Conservation (phyloP, 2,113 vertebrate species). For the Pseudorhombus dupliciocellatus region DNA sequence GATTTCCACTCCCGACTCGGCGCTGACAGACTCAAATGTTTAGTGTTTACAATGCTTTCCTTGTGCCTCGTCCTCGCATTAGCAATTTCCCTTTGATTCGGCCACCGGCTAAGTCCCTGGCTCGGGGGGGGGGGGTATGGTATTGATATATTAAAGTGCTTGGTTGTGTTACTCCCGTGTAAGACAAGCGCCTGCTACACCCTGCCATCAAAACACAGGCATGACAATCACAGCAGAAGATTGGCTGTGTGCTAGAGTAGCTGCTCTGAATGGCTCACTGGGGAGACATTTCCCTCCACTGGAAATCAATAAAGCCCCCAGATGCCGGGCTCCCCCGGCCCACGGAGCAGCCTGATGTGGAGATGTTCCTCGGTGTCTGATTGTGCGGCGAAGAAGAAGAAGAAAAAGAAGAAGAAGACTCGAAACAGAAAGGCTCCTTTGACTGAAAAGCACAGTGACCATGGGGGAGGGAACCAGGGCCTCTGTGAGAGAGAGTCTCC, state of each 20-base stretch:
- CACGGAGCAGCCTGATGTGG: conserved; percentile 60
- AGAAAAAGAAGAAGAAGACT: conserved; percentile 73
- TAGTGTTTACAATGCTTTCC: conserved; percentile 66
- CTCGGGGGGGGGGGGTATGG: conserved; percentile 16
- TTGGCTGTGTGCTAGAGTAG: conserved; percentile 65
- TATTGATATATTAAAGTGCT: conserved; percentile 68
- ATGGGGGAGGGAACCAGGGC: conserved; percentile 75
- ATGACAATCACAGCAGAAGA: conserved; percentile 68
- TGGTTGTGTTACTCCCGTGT: conserved; percentile 55
- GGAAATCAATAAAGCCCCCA: conserved; percentile 75
- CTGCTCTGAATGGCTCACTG: conserved; percentile 69
- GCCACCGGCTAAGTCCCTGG: conserved; percentile 22
- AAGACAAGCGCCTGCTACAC: conserved; percentile 56
- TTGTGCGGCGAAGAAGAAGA: conserved; percentile 77
- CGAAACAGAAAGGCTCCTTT: conserved; percentile 78
- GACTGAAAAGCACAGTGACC: conserved; percentile 76
- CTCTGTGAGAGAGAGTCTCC: conserved; percentile 78
- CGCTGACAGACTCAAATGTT: conserved; percentile 75
- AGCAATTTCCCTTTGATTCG: conserved; percentile 47
- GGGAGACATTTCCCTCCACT: conserved; percentile 59
- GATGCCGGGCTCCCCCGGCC: conserved; percentile 73
- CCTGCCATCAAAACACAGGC: conserved; percentile 65
- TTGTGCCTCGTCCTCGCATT: conserved; percentile 60
- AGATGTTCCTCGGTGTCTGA: conserved; percentile 81
- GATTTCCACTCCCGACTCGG: conserved; percentile 62